Base-by-base conservation (phyloP, 2,113 vertebrate genomes). In the Heliornis fulica region DNA sequence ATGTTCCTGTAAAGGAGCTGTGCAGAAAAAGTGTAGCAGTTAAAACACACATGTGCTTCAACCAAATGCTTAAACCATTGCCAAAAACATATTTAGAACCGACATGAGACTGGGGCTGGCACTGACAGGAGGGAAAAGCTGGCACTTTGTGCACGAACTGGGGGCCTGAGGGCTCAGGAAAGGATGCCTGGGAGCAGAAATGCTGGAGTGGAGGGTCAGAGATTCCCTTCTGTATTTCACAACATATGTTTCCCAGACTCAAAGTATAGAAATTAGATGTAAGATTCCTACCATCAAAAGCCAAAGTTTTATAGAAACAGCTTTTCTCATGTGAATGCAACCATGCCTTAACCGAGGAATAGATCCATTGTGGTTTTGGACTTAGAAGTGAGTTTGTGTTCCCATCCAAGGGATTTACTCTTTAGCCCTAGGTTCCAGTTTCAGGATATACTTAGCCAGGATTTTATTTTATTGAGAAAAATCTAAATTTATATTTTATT, bases 201-300 rank as follows among this genome's bases (percentile, higher is more conserved):
- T 50, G 63, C 59, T 91, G 91, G 89, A 91, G 78, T 85, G 87
- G 78, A 85, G 75, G 96, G 90, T 97, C 94, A 94, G 71, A 70
- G 74, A 50, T 75, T 69, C 45, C 1, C 0, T 28, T 83, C 93
- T 88, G 84, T n/a, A 3, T 69, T 59, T 80, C 64, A 46, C 84
- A 90, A 10, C 87, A 80, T 93, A 96, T 91, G 93, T 57, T 87
- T 72, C 50, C 91, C 87, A 83, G 43, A 36, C 50, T 85, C 70
- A 22, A 65, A 41, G 26, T 54, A 50, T 18, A 83, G 75, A 95
- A 84, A 85, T 82, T 64, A 68, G 28, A 84, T 51, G 69, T 60
- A 57, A 94, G 63, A 90, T 79, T 57, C 45, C 59, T 63, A 32
- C 61, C 43, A 63, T 38, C 59, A 77, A 83, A 89, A 90, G 71